Evolutionary conservation across 1,140 invertebrate genomes (phyloP), one percentile per base, ranked within the genome.

Genomic region (Caenorhabditis briggsae): DNA sequence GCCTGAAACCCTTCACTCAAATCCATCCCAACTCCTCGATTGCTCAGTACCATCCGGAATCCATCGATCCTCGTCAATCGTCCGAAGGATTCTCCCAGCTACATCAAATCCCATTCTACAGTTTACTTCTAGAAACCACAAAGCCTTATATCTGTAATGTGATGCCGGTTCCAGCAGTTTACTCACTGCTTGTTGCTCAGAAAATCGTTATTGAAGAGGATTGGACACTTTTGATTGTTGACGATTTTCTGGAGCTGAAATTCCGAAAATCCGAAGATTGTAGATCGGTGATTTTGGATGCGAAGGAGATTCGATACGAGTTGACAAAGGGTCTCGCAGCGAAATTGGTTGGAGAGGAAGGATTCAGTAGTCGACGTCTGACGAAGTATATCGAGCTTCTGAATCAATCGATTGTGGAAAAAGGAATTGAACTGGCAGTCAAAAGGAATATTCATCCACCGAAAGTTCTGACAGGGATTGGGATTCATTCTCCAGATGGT

Each of bases 1-100:
- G 86, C 2, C 43, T 84, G 18, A 87, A 87, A 55, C 86, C 86
- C 16, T 87, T 84, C 55, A 14, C 82, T 16, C 86, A 84, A 61
- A 87, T 87, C 50, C 86, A 87, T 58, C 86, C 86, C 1, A 87
- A 87, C 61, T 87, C 86, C 18, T 84, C 86, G 3, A 46, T 84
- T 43, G 86, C 83, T 25, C 86, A 87, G 25, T 87, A 87, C 48
- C 86, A 87, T 84, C 85, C 83, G 46, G 86, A 83, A 83, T 25
- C 82, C 9, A 61, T 84, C 6, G 64, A 83, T 55, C 59, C 86
- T 20, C 41, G 59, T 16, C 33, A 53, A n/a, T 16, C 41, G 5
- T 43, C 23, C 6, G 50, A 87, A 33, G 48, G 58, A 6, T 53
- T 43, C 20, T 83, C 86, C 2, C 58, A 14, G 11, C 59, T 82